Base-by-base conservation (phyloP, 2,113 vertebrate genomes). In the Ctenomys sociabilis region DNA sequence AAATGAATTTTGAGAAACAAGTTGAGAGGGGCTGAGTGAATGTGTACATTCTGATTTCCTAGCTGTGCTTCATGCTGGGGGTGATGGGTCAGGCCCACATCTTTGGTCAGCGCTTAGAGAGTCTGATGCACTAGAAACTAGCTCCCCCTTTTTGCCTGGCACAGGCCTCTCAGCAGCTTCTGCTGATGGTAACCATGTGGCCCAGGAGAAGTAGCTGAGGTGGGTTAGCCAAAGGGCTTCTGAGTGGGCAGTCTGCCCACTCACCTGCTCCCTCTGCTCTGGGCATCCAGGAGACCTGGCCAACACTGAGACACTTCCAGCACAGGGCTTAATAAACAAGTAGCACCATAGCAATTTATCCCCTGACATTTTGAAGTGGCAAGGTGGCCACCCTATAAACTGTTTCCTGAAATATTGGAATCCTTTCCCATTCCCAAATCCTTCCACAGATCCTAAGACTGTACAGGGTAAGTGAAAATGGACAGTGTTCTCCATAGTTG, bases 141-240 rank as follows among this genome's bases (percentile, higher is more conserved):
- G 87, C 61, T 95, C 43, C 30, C 63, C 54, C 13, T 26, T 77
- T 49, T 37, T 32, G 37, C 49, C 68, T 84, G 72, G 64, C 35
- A 57, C n/a, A 24, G 90, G 78, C 4, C 9, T 92, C 43, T 61
- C 72, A 59, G 40, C 84, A 61, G 49, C 73, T 95, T 94, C 43
- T 77, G 52, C 22, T 91, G 88, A 94, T 52, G 86, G 28, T 40
- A 96, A 95, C 22, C 93, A 97, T 57, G 87, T 93, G 40, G 45
- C 70, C 10, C 19, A 94, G 82, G 77, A 95, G 90, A 88, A 78
- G 21, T 7, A 91, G 87, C 84, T 88, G 4, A 28, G 24, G 5
- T 7, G 78, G 40, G 28, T 54, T 91, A 80, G 54, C 49, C 85
- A 88, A 90, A 92, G n/a, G 26, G 26, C 59, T 68, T 88, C 88